Base-by-base conservation (phyloP, 2,888 invertebrate genomes). In the Cataglyphis rosenhaueri region DNA sequence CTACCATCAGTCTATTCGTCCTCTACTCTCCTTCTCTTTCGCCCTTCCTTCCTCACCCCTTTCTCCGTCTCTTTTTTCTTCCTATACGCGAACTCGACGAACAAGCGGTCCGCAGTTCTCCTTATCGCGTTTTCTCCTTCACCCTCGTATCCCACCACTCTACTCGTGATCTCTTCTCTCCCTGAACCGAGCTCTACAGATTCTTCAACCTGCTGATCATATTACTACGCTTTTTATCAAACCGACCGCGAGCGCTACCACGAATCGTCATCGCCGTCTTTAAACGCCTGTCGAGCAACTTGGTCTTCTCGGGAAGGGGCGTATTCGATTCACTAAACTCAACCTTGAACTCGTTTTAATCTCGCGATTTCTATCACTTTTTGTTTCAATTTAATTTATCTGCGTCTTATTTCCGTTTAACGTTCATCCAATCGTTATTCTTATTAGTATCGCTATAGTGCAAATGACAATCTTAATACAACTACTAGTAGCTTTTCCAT, bases 171-270 rank as follows among this genome's bases (percentile, higher is more conserved):
- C 25, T 83, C 73, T 38, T 61, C 59, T 75, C 68, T 75, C 21
- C 68, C 74, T 59, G 70, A 59, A 64, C 62, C 48, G 41, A 70
- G 73, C 78, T 81, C 81, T 65, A 48, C 38, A 64, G 76, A 76
- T 84, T 85, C 84, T 76, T 87, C 86, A 84, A 86, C 87, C 85
- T 81, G 87, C 87, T 82, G 66, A 84, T 86, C 48, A 84, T 86
- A 86, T 86, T 87, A 74, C 85, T 84, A 82, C 64, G 76, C 59
- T 86, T 86, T 88, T 88, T 86, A 85, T 87, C 81, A 84, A 84
- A 79, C 62, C 38, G 18, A 79, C 59, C 62, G 55, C 79, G 62
- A 68, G 64, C 70, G 64, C 61, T 79, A 83, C 61, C 64, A 79
- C 41, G 70, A 64, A 52, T 66, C 83, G 48, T 71, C 81, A 70